Evolutionary conservation across 2,888 invertebrate genomes (phyloP), one percentile per base, ranked within the genome.

Genomic region (Tipula confusa): DNA sequence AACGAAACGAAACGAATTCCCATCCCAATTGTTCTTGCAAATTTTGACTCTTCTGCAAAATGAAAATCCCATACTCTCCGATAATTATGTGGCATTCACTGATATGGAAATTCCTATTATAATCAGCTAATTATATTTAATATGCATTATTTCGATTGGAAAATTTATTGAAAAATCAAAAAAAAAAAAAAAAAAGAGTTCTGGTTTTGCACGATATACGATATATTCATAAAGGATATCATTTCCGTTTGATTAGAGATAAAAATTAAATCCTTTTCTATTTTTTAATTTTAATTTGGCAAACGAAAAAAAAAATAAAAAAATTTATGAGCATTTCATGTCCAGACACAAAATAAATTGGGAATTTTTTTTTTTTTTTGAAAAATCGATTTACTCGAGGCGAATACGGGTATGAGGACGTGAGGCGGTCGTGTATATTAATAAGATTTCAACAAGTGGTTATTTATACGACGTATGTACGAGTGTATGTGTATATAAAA

Each of bases 171-270:
- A n/a, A n/a, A n/a, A n/a, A n/a, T n/a, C n/a, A n/a, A n/a, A n/a
- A n/a, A n/a, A n/a, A n/a, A n/a, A n/a, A n/a, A n/a, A n/a, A n/a
- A n/a, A n/a, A n/a, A n/a, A n/a, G n/a, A n/a, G 5, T 64, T 64
- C 43, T 43, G 43, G 9, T 43, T 43, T 18, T 18, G 15, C 33
- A 36, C 43, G 43, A 36, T 36, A 36, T 7, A 36, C 36, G 15
- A 43, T 4, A 15, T 33, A 9, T 33, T 0, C 11, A 64, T 2
- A 64, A 64, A 64, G 64, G 24, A 64, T 64, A 24, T 64, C 64
- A 64, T 64, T 64, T 64, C 64, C 64, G 64, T 64, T 64, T 64
- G 64, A 64, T 64, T 64, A 64, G 64, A 64, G 64, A 64, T 2
- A 64, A 24, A 64, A 64, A 64, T 64, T 31, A n/a, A n/a, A 43